Base-by-base conservation (phyloP, 1,140 invertebrate species). In the Brachionus koreanus region DNA sequence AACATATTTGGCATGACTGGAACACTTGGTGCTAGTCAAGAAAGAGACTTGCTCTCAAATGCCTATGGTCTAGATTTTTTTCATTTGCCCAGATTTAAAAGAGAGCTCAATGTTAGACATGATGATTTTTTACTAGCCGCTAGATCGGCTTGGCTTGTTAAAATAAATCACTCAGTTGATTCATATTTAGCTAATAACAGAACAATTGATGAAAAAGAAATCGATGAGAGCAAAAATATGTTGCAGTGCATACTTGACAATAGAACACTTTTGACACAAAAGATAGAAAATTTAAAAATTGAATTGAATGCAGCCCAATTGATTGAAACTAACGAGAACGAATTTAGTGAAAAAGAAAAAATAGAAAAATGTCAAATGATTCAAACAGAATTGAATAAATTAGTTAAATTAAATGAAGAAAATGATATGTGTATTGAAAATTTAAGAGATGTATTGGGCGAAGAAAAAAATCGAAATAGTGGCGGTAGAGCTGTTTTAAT, bases 1-100 rank as follows among this genome's bases (percentile, higher is more conserved):
- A 49, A 75, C 13, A 46, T 75, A 37, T 75, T 49, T 10, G 72
- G 72, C 23, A 16, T 75, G 25, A 49, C 72, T 29, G 72, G 72
- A 12, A 75, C 72, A 33, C 23, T 75, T 49, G 72, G 72, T 49
- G 35, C 23, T 33, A 49, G 23, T n/a, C 4, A 49, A 49, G 72
- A 33, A 33, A 29, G 72, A 49, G 19, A 75, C 5, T 49, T 75
- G 25, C 19, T 75, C 12, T 25, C 23, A 1, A 49, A 75, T n/a
- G 13, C 16, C 3, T 75, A 75, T 75, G 23, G 19, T 29, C 16
- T 75, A 5, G 72, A 75, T 46, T 49, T 33, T 75, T 33, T 75
- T 52, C 23, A 37, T 33, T 49, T 75, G 23, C 72, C 72, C 3
- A 43, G 12, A 12, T 75, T 75, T 49, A 52, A 52, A 52, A 52